These are phyloP conservation scores for Neoniphon sammara DNA, from an alignment of 2,797 vertebrate genomes.

Conservation along the genomic window DNA sequence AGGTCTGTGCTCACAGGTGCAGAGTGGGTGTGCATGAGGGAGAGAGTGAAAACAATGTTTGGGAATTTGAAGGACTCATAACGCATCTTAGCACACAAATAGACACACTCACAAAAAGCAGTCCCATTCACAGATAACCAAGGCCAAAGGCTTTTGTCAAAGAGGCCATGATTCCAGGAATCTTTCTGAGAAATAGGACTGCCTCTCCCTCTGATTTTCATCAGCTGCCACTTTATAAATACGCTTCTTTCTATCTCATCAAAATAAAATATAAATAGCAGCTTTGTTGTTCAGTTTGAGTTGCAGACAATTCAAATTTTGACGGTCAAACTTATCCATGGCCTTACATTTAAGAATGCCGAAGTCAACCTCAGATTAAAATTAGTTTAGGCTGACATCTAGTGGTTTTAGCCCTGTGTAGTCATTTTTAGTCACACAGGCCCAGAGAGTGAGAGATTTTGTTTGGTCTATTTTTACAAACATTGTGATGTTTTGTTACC, in stretches of 20 bases:
- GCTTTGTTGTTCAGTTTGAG: background rate
- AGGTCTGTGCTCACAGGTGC: slow-evolving; percentile 59
- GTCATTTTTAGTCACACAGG: background rate
- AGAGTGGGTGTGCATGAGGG: slow-evolving; percentile 25
- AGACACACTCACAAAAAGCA: background rate
- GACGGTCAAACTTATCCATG: background rate
- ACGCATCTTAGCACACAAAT: slow-evolving; percentile 11
- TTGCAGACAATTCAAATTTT: background rate
- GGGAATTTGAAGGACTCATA: slow-evolving; percentile 13
- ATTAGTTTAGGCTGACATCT: slow-evolving; percentile 44
- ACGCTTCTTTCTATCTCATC: background rate
- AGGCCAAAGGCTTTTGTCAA: background rate
- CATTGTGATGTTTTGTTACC: too few species aligned
- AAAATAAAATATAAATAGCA: background rate
- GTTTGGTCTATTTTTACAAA: too few species aligned
- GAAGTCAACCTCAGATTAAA: background rate
- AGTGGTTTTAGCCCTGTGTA: slow-evolving; percentile 17
- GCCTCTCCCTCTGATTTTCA: too few species aligned
- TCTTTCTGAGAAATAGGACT: too few species aligned
- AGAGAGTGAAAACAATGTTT: slow-evolving; percentile 18
- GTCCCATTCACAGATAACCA: background rate
- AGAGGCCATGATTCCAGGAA: background rate
- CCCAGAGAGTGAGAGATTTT: too few species aligned
- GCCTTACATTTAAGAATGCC: background rate
- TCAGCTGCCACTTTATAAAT: too few species aligned